Base-by-base conservation (phyloP, 2,888 invertebrate genomes). In the Trichopria drosophilae region DNA sequence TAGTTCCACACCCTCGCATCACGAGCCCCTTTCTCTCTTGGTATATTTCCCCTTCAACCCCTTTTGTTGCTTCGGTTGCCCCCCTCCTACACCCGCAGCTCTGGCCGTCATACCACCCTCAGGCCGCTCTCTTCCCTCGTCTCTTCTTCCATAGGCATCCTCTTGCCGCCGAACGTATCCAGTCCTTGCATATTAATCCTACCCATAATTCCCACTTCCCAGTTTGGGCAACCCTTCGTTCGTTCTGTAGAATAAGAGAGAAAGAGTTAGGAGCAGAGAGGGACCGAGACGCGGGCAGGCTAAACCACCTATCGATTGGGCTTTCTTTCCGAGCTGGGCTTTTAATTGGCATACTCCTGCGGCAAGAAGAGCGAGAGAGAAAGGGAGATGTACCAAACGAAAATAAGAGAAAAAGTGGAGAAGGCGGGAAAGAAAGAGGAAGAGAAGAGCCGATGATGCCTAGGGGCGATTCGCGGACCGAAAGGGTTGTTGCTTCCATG, bases 151-250 rank as follows among this genome's bases (percentile, higher is more conserved):
- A 56, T 59, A 59, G 61, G 59, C 62, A 63, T 65, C 67, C 72
- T 65, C 67, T 67, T 61, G 63, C 65, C 63, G 64, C 70, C 68
- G 67, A 69, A 72, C 75, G 74, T 73, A 75, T 75, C 74, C 75
- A 75, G 72, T 75, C 75, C 74, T 75, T 75, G 75, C 75, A 75
- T 75, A 75, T 75, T 75, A 75, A 75, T 75, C 75, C 75, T 73
- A 68, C 72, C 75, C 75, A 75, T 75, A 75, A 75, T 74, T 75
- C 72, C 74, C 74, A 75, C 74, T 73, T 74, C 72, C 70, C 73
- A 73, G 73, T 74, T 74, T 74, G 69, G 74, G 74, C 73, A 74
- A 74, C 75, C 74, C 73, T 73, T 73, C 72, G 67, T 62, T 65
- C 65, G 64, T 64, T 63, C 65, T 62, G 57, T 65, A 56, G 59